Conservation (phyloP, 2,888 invertebrate species). For the Sceliomorpha sp. region DNA sequence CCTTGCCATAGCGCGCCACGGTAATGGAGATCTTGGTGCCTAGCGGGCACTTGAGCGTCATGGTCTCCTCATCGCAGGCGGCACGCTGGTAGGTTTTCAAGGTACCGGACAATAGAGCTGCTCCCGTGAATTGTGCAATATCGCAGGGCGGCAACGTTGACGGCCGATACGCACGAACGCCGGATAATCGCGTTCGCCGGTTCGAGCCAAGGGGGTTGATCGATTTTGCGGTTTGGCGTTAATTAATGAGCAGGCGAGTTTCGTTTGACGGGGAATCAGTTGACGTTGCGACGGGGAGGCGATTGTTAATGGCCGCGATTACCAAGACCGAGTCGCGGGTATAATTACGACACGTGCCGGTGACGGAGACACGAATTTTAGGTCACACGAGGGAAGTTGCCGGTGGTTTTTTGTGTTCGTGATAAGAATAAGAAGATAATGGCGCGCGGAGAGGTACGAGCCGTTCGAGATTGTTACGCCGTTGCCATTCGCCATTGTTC, state of each 20-base stretch:
- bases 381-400: slow-evolving; percentile 11
- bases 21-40: slow-evolving; percentile 96
- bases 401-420: slow-evolving; percentile 28
- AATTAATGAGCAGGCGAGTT: slow-evolving; percentile 66
- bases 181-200: slow-evolving; percentile 41
- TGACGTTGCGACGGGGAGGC: slow-evolving; percentile 30
- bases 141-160: slow-evolving; percentile 16
- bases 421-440: not conserved
- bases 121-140: slow-evolving; percentile 46
- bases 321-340: slow-evolving; percentile 35
- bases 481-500: slow-evolving; percentile 9
- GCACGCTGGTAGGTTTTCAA: slow-evolving; percentile 94
- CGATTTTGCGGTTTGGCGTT: slow-evolving; percentile 62
- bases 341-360: slow-evolving; percentile 45
- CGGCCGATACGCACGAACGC: slow-evolving; percentile 33
- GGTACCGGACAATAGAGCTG: slow-evolving; percentile 94
- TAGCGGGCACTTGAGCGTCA: slow-evolving; percentile 92
- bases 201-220: slow-evolving; percentile 55
- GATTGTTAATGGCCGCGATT: slow-evolving; percentile 46
- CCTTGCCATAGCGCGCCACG: slow-evolving; percentile 92
- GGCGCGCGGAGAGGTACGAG: not conserved
- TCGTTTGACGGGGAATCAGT: slow-evolving; percentile 52
- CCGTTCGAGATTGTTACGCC: not conserved
- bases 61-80: slow-evolving; percentile 94
- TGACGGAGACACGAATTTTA: slow-evolving; percentile 5